phyloP scores from a whole-genome alignment of 2,888 invertebrate species.

The Thymelicus acteon region DNA sequence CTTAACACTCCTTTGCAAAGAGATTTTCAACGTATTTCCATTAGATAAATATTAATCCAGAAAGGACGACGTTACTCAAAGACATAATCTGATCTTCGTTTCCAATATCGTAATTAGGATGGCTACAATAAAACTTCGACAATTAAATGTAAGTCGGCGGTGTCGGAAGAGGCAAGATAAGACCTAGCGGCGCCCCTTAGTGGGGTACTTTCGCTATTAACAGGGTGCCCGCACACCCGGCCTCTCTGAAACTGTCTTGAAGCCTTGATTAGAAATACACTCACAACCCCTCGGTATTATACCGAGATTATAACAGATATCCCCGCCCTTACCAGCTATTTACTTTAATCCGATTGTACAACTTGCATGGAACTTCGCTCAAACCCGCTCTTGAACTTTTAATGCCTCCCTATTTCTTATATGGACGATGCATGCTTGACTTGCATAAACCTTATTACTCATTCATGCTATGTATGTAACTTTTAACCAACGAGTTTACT shows the following conservation, averaged over 20 bases:
- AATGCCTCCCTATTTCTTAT: slow-evolving; percentile 18
- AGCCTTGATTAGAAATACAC: slow-evolving; percentile 58
- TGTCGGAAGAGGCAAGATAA: slow-evolving; percentile 74
- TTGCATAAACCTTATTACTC: not conserved
- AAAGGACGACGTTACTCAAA: slow-evolving; percentile 32
- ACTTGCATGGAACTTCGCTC: slow-evolving; percentile 27
- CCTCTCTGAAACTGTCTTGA: slow-evolving; percentile 60
- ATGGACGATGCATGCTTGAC: not conserved
- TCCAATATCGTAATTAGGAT: slow-evolving; percentile 72
- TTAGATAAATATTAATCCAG: slow-evolving; percentile 15
- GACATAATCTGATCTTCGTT: slow-evolving; percentile 49
- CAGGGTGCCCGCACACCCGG: slow-evolving; percentile 61
- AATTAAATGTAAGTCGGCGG: slow-evolving; percentile 79
- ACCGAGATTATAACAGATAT: slow-evolving; percentile 32
- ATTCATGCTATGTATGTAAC: not conserved
- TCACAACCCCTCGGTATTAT: slow-evolving; percentile 34
- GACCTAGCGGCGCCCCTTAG: slow-evolving; percentile 71
- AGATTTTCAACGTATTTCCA: not conserved
- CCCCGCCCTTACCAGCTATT: slow-evolving; percentile 25
- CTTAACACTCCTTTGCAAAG: not conserved
- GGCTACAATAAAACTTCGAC: slow-evolving; percentile 80
- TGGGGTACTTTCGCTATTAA: slow-evolving; percentile 74
- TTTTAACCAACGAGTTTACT: not conserved
- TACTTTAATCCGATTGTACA: slow-evolving; percentile 37
- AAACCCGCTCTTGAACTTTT: slow-evolving; percentile 8